Percentiles rank a stretch among this genome's conserved stretches.
These are phyloP conservation scores for Drosophila melanocephala DNA, from an alignment of 2,888 invertebrate species.

Conservation along the genomic window DNA sequence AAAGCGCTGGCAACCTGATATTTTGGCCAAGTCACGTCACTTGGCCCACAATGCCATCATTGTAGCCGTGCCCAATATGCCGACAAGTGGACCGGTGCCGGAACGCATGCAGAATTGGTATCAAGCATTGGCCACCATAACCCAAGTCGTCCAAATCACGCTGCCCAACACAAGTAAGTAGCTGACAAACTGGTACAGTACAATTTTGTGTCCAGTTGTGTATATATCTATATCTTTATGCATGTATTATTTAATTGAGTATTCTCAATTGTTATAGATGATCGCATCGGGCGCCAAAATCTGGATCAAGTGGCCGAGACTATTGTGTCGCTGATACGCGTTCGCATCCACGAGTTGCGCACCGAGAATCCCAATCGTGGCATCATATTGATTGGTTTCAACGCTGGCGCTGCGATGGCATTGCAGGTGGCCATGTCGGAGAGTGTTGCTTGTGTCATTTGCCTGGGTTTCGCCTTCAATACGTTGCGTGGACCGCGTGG, in stretches of 20 bases:
- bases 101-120: constrained; percentile 90
- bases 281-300: constrained; percentile 81
- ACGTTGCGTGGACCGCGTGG: constrained; percentile 91
- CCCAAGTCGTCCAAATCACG: constrained; percentile 88
- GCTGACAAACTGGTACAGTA: background rate
- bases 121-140: constrained; percentile 88
- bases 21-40: constrained; percentile 89
- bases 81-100: constrained; percentile 85
- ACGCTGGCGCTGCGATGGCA: constrained; percentile 91
- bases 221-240: too few relatives aligned
- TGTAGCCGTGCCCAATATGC: constrained; percentile 88
- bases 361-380: constrained; percentile 89
- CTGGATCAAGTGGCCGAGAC: constrained; percentile 87
- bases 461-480: constrained; percentile 91
- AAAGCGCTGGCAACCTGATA: constrained; percentile 91
- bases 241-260: background rate
- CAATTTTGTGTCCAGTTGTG: background rate
- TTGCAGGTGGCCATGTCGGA: constrained; percentile 91
- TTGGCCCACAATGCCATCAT: constrained; percentile 90
- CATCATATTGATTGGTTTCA: constrained; percentile 92
- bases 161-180: constrained; percentile 80
- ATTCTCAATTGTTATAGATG: constrained; percentile 52
- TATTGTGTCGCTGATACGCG: constrained; percentile 88
- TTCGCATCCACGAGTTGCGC: constrained; percentile 90
- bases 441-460: constrained; percentile 90